phyloP scores from a whole-genome alignment of 2,888 invertebrate genomes.

The Aromia moschata region DNA sequence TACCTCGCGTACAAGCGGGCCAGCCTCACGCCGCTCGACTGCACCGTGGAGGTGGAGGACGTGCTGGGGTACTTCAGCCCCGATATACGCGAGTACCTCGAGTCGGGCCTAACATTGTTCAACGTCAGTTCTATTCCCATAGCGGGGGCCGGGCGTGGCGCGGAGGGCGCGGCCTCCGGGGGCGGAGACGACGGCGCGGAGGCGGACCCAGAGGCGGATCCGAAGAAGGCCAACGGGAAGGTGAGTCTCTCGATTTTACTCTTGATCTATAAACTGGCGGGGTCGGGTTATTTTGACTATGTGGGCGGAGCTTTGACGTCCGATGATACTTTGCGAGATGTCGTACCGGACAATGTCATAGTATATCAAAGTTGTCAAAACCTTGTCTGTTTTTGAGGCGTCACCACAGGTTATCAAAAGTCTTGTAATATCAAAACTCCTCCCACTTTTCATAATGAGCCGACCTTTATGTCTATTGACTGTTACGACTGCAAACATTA shows the following conservation, averaged over 20 bases:
- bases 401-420: too few species aligned
- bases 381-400: too few species aligned
- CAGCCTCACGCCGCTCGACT: constrained; percentile 45
- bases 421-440: too few species aligned
- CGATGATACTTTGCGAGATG: too few species aligned
- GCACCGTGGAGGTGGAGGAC: constrained; percentile 46
- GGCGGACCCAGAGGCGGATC: neutral
- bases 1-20: constrained; percentile 31
- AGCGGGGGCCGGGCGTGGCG: constrained; percentile 4
- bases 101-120: constrained; percentile 45
- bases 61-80: constrained; percentile 47
- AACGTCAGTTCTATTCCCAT: constrained; percentile 46
- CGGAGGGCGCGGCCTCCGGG: neutral
- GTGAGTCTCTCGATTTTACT: constrained; percentile 15
- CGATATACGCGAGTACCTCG: constrained; percentile 46
- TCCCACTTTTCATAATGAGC: too few species aligned
- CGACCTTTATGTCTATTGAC: too few species aligned
- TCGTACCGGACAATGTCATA: too few species aligned
- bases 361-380: too few species aligned
- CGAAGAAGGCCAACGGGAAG: neutral
- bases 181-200: neutral
- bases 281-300: too few species aligned
- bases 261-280: too few species aligned
- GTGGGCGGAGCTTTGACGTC: too few species aligned
- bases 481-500: too few species aligned